Conservation (phyloP, 2,888 invertebrate species). For the Eudasyphora cyanicolor region DNA sequence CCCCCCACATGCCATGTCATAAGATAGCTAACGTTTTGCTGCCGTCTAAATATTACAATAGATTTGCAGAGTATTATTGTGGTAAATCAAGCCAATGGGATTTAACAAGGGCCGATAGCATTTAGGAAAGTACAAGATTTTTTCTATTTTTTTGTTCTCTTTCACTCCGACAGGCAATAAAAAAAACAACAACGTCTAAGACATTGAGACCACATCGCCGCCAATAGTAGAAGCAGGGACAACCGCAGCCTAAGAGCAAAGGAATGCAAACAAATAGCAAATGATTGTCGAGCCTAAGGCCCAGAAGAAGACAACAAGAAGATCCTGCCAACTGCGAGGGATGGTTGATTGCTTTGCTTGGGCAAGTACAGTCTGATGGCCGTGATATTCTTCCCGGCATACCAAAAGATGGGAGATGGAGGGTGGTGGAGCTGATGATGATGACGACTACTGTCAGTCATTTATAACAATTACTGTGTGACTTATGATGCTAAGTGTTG, state of each 20-base stretch:
- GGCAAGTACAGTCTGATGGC: not conserved
- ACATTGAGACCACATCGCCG: constrained; percentile 43
- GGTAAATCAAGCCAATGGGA: constrained; percentile 57
- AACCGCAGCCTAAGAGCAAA: not conserved
- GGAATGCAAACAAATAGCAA: constrained; percentile 52
- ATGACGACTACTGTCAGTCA: constrained; percentile 76
- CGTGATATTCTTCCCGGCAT: not conserved
- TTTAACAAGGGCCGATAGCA: constrained; percentile 7
- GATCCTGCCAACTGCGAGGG: constrained; percentile 20
- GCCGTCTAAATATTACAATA: constrained; percentile 40
- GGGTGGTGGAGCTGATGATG: constrained; percentile 24
- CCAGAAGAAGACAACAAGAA: constrained; percentile 34
- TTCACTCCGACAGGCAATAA: not conserved
- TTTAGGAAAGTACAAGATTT: not conserved
- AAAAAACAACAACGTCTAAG: constrained; percentile 15
- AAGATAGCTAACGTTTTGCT: not conserved
- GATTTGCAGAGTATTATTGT: constrained; percentile 51
- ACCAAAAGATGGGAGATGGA: no score
- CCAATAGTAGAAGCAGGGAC: constrained; percentile 20
- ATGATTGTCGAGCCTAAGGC: constrained; percentile 57
- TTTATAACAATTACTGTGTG: constrained; percentile 79
- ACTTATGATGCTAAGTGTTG: constrained; percentile 70
- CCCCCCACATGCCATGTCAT: no score
- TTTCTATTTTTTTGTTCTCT: not conserved
- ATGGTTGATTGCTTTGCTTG: not conserved